These are phyloP conservation scores for Alosa sapidissima DNA, from an alignment of 2,797 vertebrate species.

Conservation along the genomic window DNA sequence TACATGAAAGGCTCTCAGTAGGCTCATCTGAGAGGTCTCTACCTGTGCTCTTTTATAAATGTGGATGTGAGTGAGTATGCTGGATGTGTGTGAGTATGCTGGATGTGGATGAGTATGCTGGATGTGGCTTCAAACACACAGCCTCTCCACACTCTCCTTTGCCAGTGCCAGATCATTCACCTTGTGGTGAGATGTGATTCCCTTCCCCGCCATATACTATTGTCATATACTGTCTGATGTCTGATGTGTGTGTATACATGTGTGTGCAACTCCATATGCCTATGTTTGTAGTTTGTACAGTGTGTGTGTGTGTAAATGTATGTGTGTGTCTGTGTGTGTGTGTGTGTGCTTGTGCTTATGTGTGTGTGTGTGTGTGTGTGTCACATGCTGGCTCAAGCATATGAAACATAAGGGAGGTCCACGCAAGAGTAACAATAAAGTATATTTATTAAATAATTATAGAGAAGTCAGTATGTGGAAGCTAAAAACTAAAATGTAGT, in stretches of 20 bases:
- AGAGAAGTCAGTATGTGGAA: too few relatives aligned
- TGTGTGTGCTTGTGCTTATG: too few relatives aligned
- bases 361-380: too few relatives aligned
- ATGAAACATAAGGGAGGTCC: too few relatives aligned
- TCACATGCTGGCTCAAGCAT: too few relatives aligned
- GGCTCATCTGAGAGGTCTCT: too few relatives aligned
- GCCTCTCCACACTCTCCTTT: neutral
- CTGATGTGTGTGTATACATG: too few relatives aligned
- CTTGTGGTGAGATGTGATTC: neutral
- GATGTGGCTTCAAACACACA: neutral
- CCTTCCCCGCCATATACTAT: neutral
- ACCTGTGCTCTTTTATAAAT: neutral
- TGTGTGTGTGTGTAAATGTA: neutral
- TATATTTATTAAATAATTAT: too few relatives aligned
- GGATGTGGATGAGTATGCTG: neutral
- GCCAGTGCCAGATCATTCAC: neutral
- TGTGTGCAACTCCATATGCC: neutral
- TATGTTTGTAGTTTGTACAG: neutral
- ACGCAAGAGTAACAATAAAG: too few relatives aligned
- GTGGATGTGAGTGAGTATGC: neutral
- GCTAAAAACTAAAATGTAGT: too few relatives aligned
- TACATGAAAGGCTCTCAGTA: too few relatives aligned
- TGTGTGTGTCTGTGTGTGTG: constrained; percentile 5
- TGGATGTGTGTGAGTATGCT: neutral
- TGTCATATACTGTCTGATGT: neutral